Conservation (phyloP, 1,140 invertebrate genomes). For the Caenorhabditis briggsae region DNA sequence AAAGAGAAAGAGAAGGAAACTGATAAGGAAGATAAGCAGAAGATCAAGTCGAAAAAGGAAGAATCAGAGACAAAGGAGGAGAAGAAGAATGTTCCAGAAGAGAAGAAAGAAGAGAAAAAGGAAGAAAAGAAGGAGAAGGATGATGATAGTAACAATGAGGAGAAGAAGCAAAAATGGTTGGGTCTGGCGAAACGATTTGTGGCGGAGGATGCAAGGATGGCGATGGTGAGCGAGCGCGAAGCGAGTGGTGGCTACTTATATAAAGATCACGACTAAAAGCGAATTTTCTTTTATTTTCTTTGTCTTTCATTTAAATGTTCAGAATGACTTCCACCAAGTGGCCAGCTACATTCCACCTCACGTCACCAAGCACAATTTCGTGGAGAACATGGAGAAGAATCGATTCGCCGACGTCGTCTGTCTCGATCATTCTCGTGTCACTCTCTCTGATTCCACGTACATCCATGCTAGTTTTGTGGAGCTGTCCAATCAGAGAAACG, state of each 20-base stretch:
- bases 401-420: constrained; percentile 54
- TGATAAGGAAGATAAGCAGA: background rate
- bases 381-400: constrained; percentile 25
- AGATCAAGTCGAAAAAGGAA: constrained; percentile 43
- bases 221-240: background rate
- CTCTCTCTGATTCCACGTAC: constrained; percentile 1
- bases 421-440: constrained; percentile 41
- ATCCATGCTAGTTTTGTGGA: constrained; percentile 52
- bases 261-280: too few relatives aligned
- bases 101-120: background rate
- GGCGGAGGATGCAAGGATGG: constrained; percentile 26
- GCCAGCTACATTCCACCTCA: constrained; percentile 43
- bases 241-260: too few relatives aligned
- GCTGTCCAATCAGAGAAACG: background rate
- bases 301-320: background rate
- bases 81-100: background rate
- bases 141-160: background rate
- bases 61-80: background rate
- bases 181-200: constrained; percentile 12
- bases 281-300: too few relatives aligned
- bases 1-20: background rate
- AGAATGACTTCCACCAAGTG: constrained; percentile 43
- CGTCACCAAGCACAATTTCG: constrained; percentile 35
- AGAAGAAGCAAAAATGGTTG: constrained; percentile 31
- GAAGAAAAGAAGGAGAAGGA: constrained; percentile 34